A percentile compares a stretch with the other conserved stretches of the same genome.
Conservation (phyloP, 2,113 vertebrate species). For the Dicrurus megarhynchus region DNA sequence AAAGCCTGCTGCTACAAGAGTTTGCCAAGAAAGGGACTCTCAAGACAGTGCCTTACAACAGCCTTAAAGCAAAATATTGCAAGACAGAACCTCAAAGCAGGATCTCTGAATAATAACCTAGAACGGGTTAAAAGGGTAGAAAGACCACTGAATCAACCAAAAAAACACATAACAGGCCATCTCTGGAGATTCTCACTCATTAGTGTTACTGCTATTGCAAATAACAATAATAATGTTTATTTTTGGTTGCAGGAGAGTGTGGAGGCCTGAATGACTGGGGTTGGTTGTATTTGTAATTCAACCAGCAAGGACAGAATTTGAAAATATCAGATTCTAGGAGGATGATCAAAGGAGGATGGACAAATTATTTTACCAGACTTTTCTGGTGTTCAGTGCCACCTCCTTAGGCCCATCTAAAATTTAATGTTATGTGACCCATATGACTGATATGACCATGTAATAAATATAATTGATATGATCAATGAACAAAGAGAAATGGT, state of each 20-base stretch:
- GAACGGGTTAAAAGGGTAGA: not conserved
- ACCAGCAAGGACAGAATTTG: not conserved
- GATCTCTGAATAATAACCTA: not conserved
- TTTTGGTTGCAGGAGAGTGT: not conserved
- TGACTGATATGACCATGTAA: not conserved
- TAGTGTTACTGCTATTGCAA: not conserved
- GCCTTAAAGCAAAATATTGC: slow-evolving; percentile 8
- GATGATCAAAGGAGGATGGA: not conserved
- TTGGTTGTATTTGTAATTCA: not conserved
- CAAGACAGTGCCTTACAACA: slow-evolving; percentile 2
- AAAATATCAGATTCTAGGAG: not conserved
- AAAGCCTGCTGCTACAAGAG: slow-evolving; percentile 63
- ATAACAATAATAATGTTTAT: not conserved
- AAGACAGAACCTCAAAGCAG: slow-evolving; percentile 1
- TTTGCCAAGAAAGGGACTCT: slow-evolving; percentile 45
- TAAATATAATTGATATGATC: not conserved
- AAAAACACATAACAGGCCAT: not conserved
- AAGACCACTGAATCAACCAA: not conserved
- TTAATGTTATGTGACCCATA: not conserved
- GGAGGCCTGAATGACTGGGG: not conserved
- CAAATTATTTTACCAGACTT: not conserved
- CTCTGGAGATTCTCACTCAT: not conserved
- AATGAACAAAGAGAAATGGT: not conserved
- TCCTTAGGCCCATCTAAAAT: not conserved
- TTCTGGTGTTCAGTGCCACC: not conserved